Conservation (phyloP, 2,113 vertebrate genomes). For the Glaucidium brasilianum region DNA sequence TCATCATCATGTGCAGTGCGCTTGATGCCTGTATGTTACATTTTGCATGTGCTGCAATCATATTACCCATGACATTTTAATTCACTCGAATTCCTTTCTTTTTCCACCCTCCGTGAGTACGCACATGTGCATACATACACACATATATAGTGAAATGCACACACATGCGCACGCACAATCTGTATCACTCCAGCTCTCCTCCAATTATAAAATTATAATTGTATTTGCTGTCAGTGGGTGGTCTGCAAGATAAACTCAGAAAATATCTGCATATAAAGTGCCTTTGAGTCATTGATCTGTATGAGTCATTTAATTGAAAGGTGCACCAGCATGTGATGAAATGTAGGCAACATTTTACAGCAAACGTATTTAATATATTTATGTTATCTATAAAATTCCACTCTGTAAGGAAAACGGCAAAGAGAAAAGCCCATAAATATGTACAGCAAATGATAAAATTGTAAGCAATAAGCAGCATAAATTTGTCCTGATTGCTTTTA, state of each 20-base stretch:
- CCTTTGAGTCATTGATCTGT: background rate
- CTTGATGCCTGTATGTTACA: background rate
- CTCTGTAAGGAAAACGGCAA: background rate
- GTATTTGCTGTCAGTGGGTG: slow-evolving; percentile 10
- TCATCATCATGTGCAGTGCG: background rate
- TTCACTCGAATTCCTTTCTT: background rate
- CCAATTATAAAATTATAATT: slow-evolving; percentile 34
- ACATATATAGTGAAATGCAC: fast-evolving
- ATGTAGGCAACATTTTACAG: background rate
- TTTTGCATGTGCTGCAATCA: background rate
- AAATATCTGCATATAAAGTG: slow-evolving; percentile 43
- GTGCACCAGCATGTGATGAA: background rate
- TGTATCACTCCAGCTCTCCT: background rate
- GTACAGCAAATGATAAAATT: background rate
- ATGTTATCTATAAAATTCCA: background rate
- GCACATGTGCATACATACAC: too few relatives aligned
- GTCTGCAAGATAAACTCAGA: slow-evolving; percentile 54
- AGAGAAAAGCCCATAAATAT: background rate
- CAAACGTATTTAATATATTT: background rate
- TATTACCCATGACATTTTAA: background rate
- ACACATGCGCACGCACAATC: fast-evolving
- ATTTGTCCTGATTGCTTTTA: background rate
- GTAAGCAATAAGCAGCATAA: background rate
- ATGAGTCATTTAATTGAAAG: slow-evolving; percentile 7
- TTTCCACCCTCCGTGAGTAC: background rate